These are phyloP conservation scores for Nephrotoma guestfalica DNA, from an alignment of 2,888 invertebrate genomes.

Conservation along the genomic window DNA sequence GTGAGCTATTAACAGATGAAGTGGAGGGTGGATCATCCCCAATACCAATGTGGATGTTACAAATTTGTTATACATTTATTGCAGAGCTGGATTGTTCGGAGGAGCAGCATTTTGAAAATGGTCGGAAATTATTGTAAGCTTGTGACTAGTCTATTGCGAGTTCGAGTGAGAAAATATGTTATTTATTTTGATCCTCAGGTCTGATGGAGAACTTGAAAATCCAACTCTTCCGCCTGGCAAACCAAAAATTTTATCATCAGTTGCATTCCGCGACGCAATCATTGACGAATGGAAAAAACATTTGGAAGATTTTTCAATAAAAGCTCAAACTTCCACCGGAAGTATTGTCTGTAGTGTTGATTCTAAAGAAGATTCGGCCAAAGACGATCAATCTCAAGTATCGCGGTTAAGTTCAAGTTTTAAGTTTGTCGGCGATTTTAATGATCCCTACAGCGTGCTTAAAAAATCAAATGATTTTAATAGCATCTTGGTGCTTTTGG, in stretches of 20 bases:
- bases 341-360: background rate
- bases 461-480: slow-evolving; percentile 15
- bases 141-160: background rate
- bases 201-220: slow-evolving; percentile 15
- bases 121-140: slow-evolving; percentile 17
- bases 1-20: slow-evolving; percentile 68
- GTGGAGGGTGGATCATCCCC: slow-evolving; percentile 71
- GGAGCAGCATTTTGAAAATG: slow-evolving; percentile 16
- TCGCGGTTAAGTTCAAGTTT: slow-evolving; percentile 11
- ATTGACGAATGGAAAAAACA: slow-evolving; percentile 11
- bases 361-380: background rate
- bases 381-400: background rate
- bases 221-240: slow-evolving; percentile 11
- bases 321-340: background rate
- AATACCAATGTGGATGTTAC: slow-evolving; percentile 48
- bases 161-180: background rate
- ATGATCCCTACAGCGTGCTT: slow-evolving; percentile 10
- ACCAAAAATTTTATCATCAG: slow-evolving; percentile 16
- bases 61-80: slow-evolving; percentile 41
- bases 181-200: slow-evolving; percentile 11
- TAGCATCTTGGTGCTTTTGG: slow-evolving; percentile 15
- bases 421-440: slow-evolving; percentile 9
- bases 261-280: slow-evolving; percentile 15
- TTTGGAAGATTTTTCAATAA: background rate
- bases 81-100: slow-evolving; percentile 36